Conservation (phyloP, 2,888 invertebrate genomes). For the Pomacea canaliculata region DNA sequence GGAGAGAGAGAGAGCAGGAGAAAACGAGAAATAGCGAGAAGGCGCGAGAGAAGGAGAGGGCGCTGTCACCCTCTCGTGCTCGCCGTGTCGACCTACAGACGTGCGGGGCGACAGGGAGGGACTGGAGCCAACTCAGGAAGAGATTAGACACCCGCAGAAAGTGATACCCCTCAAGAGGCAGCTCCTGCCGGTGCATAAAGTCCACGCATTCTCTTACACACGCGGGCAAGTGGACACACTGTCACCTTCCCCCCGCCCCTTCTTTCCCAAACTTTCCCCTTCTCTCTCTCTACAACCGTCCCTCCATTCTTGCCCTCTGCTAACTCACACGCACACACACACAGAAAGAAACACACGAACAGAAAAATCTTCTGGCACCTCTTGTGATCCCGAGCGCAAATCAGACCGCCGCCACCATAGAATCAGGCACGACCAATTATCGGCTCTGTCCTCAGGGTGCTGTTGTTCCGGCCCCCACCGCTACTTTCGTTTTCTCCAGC, state of each 20-base stretch:
- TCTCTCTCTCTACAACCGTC: background rate
- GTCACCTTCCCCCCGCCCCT: background rate
- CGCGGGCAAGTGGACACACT: slow-evolving; percentile 5
- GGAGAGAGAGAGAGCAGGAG: too few relatives aligned
- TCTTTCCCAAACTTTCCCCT: background rate
- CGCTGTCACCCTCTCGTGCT: too few relatives aligned
- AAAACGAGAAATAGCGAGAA: too few relatives aligned
- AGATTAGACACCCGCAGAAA: slow-evolving; percentile 4
- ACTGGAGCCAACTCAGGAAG: background rate
- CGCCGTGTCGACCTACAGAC: too few relatives aligned
- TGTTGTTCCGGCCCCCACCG: slow-evolving; percentile 13
- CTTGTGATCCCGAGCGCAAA: background rate
- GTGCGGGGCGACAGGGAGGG: background rate
- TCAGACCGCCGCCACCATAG: slow-evolving; percentile 12
- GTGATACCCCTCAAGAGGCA: slow-evolving; percentile 9
- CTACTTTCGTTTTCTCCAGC: slow-evolving; percentile 22
- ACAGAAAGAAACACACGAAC: background rate
- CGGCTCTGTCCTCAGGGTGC: slow-evolving; percentile 5
- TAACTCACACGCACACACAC: background rate
- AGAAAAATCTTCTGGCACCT: slow-evolving; percentile 8
- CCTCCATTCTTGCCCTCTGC: background rate
- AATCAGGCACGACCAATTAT: slow-evolving; percentile 24
- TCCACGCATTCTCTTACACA: slow-evolving; percentile 8
- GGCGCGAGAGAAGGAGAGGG: too few relatives aligned
- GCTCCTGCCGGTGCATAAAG: slow-evolving; percentile 4